Conservation (phyloP, 2,797 vertebrate species). For the Phoebastria nigripes region DNA sequence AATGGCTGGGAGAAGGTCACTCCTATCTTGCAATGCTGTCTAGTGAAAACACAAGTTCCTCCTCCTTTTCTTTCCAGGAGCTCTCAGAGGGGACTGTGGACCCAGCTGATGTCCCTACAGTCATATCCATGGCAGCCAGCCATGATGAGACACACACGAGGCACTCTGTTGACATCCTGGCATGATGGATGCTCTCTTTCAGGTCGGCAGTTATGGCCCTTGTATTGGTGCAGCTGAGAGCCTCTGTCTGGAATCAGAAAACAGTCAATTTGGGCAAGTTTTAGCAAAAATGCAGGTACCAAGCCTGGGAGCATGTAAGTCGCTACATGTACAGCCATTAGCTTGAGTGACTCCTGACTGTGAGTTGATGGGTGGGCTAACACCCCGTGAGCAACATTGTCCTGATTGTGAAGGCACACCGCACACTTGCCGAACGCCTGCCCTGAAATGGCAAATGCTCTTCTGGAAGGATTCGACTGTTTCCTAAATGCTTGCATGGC, state of each 20-base stretch:
- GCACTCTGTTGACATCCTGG: not conserved
- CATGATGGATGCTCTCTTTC: not conserved
- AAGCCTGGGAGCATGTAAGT: not conserved
- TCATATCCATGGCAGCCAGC: not conserved
- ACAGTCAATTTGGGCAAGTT: not conserved
- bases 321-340: not conserved
- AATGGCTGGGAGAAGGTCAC: not conserved
- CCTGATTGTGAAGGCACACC: not conserved
- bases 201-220: not conserved
- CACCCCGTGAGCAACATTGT: not conserved
- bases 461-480: not conserved
- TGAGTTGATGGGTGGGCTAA: too few relatives aligned
- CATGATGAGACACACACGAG: rapidly evolving
- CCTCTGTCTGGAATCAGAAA: not conserved
- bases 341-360: not conserved
- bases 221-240: not conserved
- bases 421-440: not conserved
- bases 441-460: not conserved
- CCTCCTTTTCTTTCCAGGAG: not conserved
- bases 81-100: not conserved
- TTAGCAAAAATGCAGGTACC: not conserved
- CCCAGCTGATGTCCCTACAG: not conserved
- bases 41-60: not conserved
- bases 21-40: not conserved
- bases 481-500: not conserved